Evolutionary conservation across 2,113 vertebrate species (phyloP), one percentile per base, ranked within the genome.

Genomic region (Delphinus delphis): DNA sequence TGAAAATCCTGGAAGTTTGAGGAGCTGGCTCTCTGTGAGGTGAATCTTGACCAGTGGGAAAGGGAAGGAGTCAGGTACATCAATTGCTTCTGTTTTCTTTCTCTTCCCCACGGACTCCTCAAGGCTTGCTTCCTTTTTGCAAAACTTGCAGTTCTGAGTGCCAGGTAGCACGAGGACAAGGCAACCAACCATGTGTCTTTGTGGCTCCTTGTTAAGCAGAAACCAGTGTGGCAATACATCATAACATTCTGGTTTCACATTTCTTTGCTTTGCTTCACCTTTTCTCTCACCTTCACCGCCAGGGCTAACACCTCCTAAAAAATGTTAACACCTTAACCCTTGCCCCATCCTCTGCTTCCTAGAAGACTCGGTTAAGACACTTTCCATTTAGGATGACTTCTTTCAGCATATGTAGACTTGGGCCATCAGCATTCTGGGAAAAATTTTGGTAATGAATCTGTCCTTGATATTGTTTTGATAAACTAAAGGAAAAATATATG

Each of bases 381-480:
- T 93, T 60, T 74, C 15, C 41, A 20, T 33, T 55, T 74, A n/a
- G n/a, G 14, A 36, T 68, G n/a, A 82, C 14, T 79, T 95, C 18
- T 88, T 38, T 62, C 33, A 23, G 3, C 11, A 13, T 41, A n/a
- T 14, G 4, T 17, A 85, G 23, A 53, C 3, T 68, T 83, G 12
- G 60, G 12, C 67, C 8, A 80, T 36, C 55, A 50, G 8, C 53
- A 84, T 94, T 92, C 55, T 67, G 28, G 12, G 53, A n/a, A 92
- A 68, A 36, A 65, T 74, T 80, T 90, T 58, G 28, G 15, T 53
- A 31, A 82, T 96, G 99, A 99, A 97, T 97, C 99, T 96, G 99
- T 98, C 68, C 94, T 99, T 85, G 99, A 99, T 65, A 99, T 99
- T 31, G 99, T 99, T 98, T 96, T 99, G 88, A 99, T 90, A 99